Evolutionary conservation across 2,113 vertebrate genomes (phyloP), one percentile per base, ranked within the genome.

Genomic region (Tachycineta bicolor): DNA sequence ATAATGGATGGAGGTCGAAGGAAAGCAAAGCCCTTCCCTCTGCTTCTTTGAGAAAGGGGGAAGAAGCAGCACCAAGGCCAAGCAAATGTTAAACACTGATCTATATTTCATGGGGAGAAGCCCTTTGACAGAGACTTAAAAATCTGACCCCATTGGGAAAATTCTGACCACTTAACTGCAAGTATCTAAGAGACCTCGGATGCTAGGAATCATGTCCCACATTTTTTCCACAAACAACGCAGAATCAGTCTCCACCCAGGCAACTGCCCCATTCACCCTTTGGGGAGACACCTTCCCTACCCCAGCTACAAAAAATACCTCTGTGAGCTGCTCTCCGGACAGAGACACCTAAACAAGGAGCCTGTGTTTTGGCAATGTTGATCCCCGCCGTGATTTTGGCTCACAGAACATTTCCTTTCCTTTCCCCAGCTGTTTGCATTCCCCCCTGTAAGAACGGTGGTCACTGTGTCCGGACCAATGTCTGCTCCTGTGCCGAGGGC

Each of bases 371-470:
- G 46, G 52, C 22, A 44, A 1, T 2, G 4, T 6, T n/a, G 43
- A 31, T 53, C 4, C 14, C 44, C 28, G 5, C 1, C 0, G 11
- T 13, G 68, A 37, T 76, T 76, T 55, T 19, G 15, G 58, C 34
- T 29, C 46, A 21, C 15, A 47, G 73, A 59, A 14, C 10, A 31
- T 65, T 28, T 62, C 56, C 20, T 78, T 43, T 80, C 44, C 64
- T 63, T 78, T 50, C 67, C 17, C 96, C n/a, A 99, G 99, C 99
- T 76, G 90, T 99, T 39, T 99, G 99, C 97, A 98, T 96, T 14
- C 99, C 98, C 26, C 98, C 98, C 18, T 99, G 99, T 96, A 99
- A 99, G 97, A 99, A 99, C 1, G 98, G 98, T 33, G 99, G 98
- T 19, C 98, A 94, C 79, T 99, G 98, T 16, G 96, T 98, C 97